phyloP scores from a whole-genome alignment of 2,113 vertebrate species.

The Chlorocebus sabaeus region DNA sequence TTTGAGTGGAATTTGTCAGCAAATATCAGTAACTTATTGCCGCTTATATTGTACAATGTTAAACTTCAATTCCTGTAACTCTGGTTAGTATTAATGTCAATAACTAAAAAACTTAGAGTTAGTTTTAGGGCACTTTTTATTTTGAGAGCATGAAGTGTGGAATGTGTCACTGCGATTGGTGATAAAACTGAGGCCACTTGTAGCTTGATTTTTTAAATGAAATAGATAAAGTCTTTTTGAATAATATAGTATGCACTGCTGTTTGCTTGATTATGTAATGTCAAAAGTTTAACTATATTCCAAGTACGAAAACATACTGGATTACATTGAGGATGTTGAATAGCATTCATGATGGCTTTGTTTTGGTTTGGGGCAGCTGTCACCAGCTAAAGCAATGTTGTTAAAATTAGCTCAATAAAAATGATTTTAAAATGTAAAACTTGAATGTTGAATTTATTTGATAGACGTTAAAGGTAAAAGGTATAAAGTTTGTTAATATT shows the following conservation, averaged over 20 bases:
- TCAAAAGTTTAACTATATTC: conserved; percentile 78
- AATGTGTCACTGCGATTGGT: conserved; percentile 75
- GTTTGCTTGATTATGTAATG: conserved; percentile 82
- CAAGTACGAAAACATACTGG: conserved; percentile 69
- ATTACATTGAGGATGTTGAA: conserved; percentile 75
- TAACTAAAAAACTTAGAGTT: conserved; percentile 71
- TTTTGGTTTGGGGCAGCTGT: conserved; percentile 73
- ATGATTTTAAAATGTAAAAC: conserved; percentile 51
- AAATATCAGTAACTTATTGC: conserved; percentile 82
- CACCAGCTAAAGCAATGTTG: conserved; percentile 75
- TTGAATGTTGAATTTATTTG: conserved; percentile 47
- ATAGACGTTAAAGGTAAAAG: not conserved
- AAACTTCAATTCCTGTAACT: conserved; percentile 73
- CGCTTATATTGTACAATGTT: conserved; percentile 78
- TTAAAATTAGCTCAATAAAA: conserved; percentile 82
- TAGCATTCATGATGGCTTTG: conserved; percentile 69
- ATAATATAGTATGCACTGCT: conserved; percentile 72
- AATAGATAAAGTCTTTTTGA: conserved; percentile 74
- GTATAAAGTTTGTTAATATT: not conserved
- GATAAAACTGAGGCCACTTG: conserved; percentile 78
- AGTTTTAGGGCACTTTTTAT: conserved; percentile 77
- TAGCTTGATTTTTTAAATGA: conserved; percentile 79
- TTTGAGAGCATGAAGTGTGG: conserved; percentile 84
- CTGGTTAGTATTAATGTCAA: conserved; percentile 72
- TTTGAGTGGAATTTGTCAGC: conserved; percentile 75